Conservation (phyloP, 2,797 vertebrate species). For the Crenichthys baileyi region DNA sequence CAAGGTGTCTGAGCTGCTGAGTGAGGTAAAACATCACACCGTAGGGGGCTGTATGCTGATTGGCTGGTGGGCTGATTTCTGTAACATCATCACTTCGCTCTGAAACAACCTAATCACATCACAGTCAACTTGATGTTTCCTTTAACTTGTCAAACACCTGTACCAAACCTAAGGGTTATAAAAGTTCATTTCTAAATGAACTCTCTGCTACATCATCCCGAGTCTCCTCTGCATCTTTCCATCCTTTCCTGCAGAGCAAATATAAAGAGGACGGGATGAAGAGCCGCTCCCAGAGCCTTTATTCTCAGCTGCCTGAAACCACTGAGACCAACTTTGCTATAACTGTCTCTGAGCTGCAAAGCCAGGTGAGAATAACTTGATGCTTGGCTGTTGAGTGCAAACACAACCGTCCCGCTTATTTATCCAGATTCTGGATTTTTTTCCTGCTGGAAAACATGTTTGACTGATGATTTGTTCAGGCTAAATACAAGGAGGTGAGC, state of each 20-base stretch:
- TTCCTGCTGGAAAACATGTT: background rate
- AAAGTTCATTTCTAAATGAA: background rate
- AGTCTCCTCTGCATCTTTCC: background rate
- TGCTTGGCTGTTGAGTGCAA: no score
- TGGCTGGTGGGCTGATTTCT: background rate
- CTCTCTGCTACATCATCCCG: background rate
- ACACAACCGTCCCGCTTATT: no score
- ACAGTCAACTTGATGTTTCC: background rate
- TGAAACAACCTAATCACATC: background rate
- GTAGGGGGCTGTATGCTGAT: background rate
- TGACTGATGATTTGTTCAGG: constrained; percentile 66
- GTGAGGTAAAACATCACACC: constrained; percentile 77
- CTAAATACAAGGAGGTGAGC: constrained; percentile 86
- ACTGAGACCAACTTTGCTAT: constrained; percentile 77
- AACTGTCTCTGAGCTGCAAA: constrained; percentile 53
- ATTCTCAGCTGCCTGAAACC: constrained; percentile 88
- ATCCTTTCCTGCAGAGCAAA: constrained; percentile 77
- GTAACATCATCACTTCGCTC: background rate
- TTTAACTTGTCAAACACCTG: no score
- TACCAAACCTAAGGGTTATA: background rate
- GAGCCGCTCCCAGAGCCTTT: constrained; percentile 82
- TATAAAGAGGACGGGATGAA: constrained; percentile 84
- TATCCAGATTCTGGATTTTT: background rate
- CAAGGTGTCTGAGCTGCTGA: constrained; percentile 75
- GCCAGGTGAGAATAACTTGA: constrained; percentile 47